Percentiles rank a stretch among this genome's conserved stretches.
Conservation (phyloP, 2,888 invertebrate genomes). For the Lasius fuliginosus region DNA sequence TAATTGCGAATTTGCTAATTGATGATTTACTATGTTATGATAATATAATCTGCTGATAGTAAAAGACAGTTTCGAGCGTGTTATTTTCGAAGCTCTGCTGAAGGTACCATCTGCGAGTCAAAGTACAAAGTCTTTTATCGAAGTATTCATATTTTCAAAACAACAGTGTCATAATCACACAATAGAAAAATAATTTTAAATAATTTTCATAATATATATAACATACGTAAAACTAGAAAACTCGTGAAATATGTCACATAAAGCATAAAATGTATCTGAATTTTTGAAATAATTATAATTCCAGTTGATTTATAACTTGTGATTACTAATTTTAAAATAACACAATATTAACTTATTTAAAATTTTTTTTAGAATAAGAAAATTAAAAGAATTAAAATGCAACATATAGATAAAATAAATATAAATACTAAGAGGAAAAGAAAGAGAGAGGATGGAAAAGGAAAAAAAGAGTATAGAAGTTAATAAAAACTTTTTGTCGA, state of each 20-base stretch:
- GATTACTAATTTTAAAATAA: not conserved
- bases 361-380: not conserved
- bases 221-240: not conserved
- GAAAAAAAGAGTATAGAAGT: not conserved
- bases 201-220: not conserved
- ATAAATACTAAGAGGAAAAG: not conserved
- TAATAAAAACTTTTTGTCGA: not conserved
- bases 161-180: not conserved
- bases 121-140: conserved; percentile 57
- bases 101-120: conserved; percentile 13
- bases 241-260: not conserved
- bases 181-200: not conserved
- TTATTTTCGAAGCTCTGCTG: conserved; percentile 11
- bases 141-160: not conserved
- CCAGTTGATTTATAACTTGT: not conserved
- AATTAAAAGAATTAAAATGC: not conserved
- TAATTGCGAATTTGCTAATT: not conserved
- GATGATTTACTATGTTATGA: not conserved
- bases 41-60: not conserved
- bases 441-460: not conserved
- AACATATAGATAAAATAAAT: not conserved
- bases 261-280: not conserved
- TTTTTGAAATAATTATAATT: not conserved
- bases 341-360: not conserved
- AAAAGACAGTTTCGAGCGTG: not conserved